Percentiles rank a stretch among this genome's conserved stretches.
Conservation (phyloP, 2,797 vertebrate genomes). For the Microctenopoma lineatum region DNA sequence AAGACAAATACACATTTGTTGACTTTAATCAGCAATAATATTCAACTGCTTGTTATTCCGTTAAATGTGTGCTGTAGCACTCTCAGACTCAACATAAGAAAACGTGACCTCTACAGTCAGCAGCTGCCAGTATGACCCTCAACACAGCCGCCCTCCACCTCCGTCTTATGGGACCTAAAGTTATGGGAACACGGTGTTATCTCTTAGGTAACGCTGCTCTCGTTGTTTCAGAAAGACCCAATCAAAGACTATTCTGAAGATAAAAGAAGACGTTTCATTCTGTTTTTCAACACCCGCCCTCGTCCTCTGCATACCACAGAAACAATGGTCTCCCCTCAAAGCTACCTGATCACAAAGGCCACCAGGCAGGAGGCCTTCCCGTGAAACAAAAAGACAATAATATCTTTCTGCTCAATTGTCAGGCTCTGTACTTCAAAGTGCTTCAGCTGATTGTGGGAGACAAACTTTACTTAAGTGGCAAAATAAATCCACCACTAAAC, state of each 20-base stretch:
- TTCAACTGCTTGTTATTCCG: not conserved
- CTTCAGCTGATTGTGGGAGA: constrained; percentile 12
- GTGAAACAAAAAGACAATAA: constrained; percentile 13
- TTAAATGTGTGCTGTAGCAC: constrained; percentile 19
- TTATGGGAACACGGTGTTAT: constrained; percentile 59
- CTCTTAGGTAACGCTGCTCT: constrained; percentile 46
- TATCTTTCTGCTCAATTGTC: constrained; percentile 14
- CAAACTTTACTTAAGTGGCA: not conserved
- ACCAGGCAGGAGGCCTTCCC: constrained; percentile 17
- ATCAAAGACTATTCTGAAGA: constrained; percentile 12
- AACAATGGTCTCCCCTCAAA: constrained; percentile 30
- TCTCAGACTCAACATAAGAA: constrained; percentile 12
- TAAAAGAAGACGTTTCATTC: constrained; percentile 6
- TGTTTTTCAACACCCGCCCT: constrained; percentile 41
- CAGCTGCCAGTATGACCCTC: constrained; percentile 9
- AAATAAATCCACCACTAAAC: not conserved
- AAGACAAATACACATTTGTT: too few relatives aligned
- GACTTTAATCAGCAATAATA: constrained; percentile 7
- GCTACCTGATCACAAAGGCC: constrained; percentile 11
- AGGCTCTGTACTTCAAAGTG: constrained; percentile 16
- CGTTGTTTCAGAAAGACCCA: constrained; percentile 45
- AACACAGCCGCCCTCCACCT: not conserved
- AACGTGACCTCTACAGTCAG: constrained; percentile 46
- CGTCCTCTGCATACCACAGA: constrained; percentile 6
- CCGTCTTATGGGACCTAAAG: constrained; percentile 21